A percentile compares a stretch with the other conserved stretches of the same genome.
Conservation (phyloP, 2,888 invertebrate species). For the Adineta ricciae region DNA sequence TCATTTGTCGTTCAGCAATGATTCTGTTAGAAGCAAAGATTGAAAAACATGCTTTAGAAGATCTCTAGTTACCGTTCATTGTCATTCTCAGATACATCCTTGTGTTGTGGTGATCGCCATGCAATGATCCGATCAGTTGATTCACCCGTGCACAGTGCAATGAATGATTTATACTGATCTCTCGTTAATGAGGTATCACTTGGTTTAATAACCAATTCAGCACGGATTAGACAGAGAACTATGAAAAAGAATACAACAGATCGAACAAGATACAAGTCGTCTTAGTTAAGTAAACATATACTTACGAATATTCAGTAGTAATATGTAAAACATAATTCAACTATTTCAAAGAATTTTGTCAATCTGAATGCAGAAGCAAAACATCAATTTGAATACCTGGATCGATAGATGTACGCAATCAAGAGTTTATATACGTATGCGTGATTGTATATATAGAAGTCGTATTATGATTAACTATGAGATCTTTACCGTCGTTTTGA, state of each 20-base stretch:
- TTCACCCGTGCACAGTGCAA: neutral
- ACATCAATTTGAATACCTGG: neutral
- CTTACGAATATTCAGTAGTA: neutral
- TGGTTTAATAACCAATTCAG: slow-evolving; percentile 11
- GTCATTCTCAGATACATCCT: neutral
- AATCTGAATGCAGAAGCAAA: neutral
- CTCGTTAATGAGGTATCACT: neutral
- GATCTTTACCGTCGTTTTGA: neutral
- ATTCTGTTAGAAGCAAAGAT: neutral
- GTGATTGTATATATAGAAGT: neutral
- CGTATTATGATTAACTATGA: neutral
- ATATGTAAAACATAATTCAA: neutral
- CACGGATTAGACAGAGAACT: neutral
- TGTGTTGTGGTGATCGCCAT: neutral
- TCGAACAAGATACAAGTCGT: neutral
- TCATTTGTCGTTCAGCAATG: neutral
- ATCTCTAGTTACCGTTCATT: neutral
- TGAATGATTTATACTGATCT: slow-evolving; percentile 17
- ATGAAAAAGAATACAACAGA: neutral
- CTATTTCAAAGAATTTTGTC: neutral
- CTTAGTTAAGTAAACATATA: neutral
- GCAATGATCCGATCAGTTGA: neutral
- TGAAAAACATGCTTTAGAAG: neutral
- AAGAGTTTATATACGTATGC: neutral
- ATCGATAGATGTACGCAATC: neutral